Evolutionary conservation across 2,113 vertebrate species (phyloP).

Genomic region (Acanthisitta chloris): DNA sequence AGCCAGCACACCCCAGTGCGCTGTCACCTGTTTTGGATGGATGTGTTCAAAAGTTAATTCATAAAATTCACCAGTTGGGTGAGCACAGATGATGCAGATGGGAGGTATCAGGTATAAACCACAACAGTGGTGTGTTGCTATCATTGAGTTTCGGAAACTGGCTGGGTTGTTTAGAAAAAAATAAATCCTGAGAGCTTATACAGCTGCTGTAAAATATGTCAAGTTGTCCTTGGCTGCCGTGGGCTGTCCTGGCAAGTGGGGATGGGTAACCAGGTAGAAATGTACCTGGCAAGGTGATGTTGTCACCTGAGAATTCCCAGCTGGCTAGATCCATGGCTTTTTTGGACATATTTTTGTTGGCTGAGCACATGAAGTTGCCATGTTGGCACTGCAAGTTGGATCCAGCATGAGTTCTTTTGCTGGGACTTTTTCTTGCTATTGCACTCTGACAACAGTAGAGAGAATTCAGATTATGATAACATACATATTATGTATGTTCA

Average conservation of each 20-base stretch:
- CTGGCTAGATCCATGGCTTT: not conserved
- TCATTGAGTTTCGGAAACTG: not conserved
- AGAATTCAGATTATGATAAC: not conserved
- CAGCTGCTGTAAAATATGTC: not conserved
- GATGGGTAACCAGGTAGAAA: not conserved
- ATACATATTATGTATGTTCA: no score
- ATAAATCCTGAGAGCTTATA: not conserved
- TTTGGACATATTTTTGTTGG: not conserved
- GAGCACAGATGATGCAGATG: constrained; percentile 7
- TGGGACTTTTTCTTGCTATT: not conserved
- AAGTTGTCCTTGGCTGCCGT: not conserved
- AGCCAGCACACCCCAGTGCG: rapidly evolving
- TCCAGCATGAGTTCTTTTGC: not conserved
- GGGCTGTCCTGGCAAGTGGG: not conserved
- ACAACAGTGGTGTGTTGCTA: not conserved
- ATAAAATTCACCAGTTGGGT: not conserved
- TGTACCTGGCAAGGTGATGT: not conserved
- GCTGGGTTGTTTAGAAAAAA: not conserved
- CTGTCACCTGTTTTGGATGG: not conserved
- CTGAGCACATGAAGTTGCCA: not conserved
- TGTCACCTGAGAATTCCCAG: not conserved
- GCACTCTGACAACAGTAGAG: not conserved
- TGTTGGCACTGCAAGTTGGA: not conserved
- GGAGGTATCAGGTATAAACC: not conserved
- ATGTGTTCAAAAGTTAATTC: not conserved